phyloP scores from a whole-genome alignment of 2,113 vertebrate species.

The Tupaia chinensis region DNA sequence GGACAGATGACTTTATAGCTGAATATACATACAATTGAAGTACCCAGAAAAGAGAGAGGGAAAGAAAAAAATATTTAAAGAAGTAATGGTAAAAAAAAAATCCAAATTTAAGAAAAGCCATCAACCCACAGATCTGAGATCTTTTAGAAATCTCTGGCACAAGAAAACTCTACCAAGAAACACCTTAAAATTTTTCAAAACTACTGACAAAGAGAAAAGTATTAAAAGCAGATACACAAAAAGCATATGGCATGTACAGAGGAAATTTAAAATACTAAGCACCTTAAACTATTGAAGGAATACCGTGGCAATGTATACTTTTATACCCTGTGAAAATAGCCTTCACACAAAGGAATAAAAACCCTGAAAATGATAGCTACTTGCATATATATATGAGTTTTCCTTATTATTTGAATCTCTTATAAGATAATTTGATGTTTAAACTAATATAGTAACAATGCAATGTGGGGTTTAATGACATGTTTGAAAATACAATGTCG shows the following conservation, averaged over 20 bases:
- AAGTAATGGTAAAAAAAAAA: background rate
- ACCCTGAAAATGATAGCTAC: background rate
- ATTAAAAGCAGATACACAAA: background rate
- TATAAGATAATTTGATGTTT: background rate
- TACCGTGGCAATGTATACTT: background rate
- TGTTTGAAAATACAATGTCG: background rate
- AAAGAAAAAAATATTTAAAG: background rate
- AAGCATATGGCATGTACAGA: background rate
- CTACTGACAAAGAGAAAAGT: background rate
- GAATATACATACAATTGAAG: background rate
- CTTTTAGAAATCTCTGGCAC: background rate
- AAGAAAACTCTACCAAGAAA: background rate
- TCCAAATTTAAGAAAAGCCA: background rate
- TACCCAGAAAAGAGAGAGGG: background rate
- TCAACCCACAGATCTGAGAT: background rate
- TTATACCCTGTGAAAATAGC: constrained; percentile 17
- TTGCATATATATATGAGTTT: background rate
- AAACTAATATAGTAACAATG: background rate
- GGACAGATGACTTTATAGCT: background rate
- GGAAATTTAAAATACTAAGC: background rate
- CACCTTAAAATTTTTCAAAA: background rate
- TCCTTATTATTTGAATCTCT: background rate
- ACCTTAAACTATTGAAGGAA: background rate
- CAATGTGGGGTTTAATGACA: background rate
- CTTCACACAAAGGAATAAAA: background rate